Base-by-base conservation (phyloP, 2,113 vertebrate genomes). In the Salvator merianae region DNA sequence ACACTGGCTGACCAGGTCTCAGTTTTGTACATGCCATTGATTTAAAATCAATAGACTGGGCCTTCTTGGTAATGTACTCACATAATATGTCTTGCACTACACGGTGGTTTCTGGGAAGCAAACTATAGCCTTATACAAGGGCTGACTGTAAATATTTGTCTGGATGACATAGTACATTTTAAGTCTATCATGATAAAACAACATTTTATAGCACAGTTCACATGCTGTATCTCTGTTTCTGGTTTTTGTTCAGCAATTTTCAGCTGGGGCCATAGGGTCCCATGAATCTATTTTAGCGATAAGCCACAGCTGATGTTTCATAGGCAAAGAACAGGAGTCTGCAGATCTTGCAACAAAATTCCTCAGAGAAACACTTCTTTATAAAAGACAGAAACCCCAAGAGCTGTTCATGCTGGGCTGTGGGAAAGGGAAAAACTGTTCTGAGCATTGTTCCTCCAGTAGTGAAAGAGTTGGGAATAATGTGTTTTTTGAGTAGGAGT, bases 171-270 rank as follows among this genome's bases (percentile, higher is more conserved):
- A 94, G 94, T 93, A 89, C 94, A 95, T 95, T 96, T 95, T 94
- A 96, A 95, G 94, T 91, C 95, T 93, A 95, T 96, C 95, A 96
- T 96, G 95, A 96, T 96, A 96, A 96, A 96, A 79, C 94, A 95
- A 95, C 94, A 95, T 95, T 96, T 96, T 96, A 96, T 93, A 94
- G 94, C 91, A 86, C 88, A 92, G 92, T 95, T 95, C 95, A 95
- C 94, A 93, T 94, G 95, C 93, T 96, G 94, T 95, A 96, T 96
- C 95, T 95, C 95, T 95, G 95, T 96, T 93, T 95, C 94, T 95
- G 95, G 80, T 95, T 96, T 95, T 94, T 87, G 92, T 94, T 94
- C 91, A 91, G 93, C 94, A 95, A 95, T 96, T 96, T 95, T 94
- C 94, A 94, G 93, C 93, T 94, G 95, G n/a, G 95, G 95, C 95